Conservation (phyloP, 2,888 invertebrate genomes). For the Hyalella azteca region DNA sequence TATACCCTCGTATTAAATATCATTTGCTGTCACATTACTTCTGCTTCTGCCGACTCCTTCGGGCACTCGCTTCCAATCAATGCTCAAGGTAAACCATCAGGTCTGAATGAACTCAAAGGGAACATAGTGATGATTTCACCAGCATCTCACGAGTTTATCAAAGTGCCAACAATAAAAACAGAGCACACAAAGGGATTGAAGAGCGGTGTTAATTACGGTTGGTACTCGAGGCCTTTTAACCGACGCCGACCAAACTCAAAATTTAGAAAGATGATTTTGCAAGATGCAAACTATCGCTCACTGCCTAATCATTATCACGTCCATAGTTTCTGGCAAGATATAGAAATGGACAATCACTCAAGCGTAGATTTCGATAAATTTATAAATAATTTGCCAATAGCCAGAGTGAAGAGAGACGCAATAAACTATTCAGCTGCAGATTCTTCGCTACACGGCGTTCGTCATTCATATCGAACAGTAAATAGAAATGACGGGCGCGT, state of each 20-base stretch:
- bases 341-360: not conserved
- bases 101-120: not conserved
- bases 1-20: too few relatives aligned
- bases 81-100: not conserved
- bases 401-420: not conserved
- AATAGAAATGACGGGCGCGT: too few relatives aligned
- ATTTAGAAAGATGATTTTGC: not conserved
- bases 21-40: too few relatives aligned
- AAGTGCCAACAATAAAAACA: not conserved
- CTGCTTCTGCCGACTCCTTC: too few relatives aligned
- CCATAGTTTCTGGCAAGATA: slow-evolving; percentile 4
- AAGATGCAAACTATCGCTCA: not conserved
- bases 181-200: not conserved
- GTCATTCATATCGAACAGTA: too few relatives aligned
- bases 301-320: not conserved
- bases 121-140: not conserved
- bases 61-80: too few relatives aligned
- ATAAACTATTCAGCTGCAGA: not conserved
- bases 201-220: not conserved
- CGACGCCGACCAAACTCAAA: slow-evolving; percentile 8
- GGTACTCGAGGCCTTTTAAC: slow-evolving; percentile 14
- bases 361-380: not conserved
- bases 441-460: too few relatives aligned
- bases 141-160: not conserved
- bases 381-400: not conserved